Evolutionary conservation across 2,888 invertebrate species (phyloP).

Genomic region (Andrena marginata): DNA sequence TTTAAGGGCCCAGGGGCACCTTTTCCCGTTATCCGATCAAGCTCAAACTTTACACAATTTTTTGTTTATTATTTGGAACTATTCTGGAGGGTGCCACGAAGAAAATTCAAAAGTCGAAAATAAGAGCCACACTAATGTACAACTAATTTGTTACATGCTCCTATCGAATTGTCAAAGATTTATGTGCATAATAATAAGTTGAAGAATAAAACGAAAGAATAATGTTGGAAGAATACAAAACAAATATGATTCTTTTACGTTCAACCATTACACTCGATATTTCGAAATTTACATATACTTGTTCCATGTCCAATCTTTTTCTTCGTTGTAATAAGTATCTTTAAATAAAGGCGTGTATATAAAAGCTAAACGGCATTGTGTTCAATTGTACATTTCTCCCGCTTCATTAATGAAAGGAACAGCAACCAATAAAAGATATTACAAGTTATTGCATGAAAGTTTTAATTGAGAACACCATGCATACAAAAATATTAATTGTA

Average conservation of each 20-base stretch:
- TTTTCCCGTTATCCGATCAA: too few species aligned
- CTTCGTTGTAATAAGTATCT: slow-evolving; percentile 3
- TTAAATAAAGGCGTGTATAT: not conserved
- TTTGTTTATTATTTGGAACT: too few species aligned
- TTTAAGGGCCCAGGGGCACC: too few species aligned
- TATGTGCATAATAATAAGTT: slow-evolving; percentile 40
- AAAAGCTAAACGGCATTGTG: not conserved
- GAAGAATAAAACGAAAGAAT: slow-evolving; percentile 24
- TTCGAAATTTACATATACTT: not conserved
- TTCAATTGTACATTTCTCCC: not conserved
- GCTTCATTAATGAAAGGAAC: not conserved
- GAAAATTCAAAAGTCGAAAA: too few species aligned
- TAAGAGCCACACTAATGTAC: not conserved
- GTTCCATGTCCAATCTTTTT: not conserved
- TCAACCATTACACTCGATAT: not conserved
- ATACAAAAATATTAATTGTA: slow-evolving; percentile 5
- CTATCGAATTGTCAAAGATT: slow-evolving; percentile 23
- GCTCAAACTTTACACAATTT: too few species aligned
- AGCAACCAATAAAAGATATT: not conserved
- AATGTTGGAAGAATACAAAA: not conserved
- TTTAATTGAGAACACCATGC: slow-evolving; percentile 1
- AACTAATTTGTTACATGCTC: slow-evolving; percentile 31
- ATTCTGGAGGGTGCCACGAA: too few species aligned
- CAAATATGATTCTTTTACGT: not conserved
- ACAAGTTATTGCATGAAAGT: slow-evolving; percentile 17